Percentiles rank a stretch among this genome's conserved stretches.
Evolutionary conservation across 2,888 invertebrate genomes (phyloP).

Genomic region (Drosophila fungiperda): DNA sequence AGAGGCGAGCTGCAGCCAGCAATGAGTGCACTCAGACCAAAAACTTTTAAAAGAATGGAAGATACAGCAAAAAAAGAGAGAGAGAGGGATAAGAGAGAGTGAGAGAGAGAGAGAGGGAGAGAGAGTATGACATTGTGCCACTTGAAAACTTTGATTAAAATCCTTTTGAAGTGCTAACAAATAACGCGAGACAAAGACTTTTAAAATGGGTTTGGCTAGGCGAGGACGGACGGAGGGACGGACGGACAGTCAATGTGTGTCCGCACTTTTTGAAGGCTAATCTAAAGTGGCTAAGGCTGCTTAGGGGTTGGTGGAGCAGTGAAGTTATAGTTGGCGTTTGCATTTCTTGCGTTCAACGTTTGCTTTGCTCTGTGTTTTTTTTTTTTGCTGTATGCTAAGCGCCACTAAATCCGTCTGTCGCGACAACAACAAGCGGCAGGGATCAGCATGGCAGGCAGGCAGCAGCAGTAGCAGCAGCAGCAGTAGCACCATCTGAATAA

Average conservation of each 20-base stretch:
- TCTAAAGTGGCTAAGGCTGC: conserved; percentile 25
- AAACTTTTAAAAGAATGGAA: conserved; percentile 37
- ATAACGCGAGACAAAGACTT: conserved; percentile 74
- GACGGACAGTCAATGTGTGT: conserved; percentile 61
- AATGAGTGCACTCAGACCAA: conserved; percentile 45
- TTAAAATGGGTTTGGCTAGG: conserved; percentile 5
- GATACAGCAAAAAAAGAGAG: neutral
- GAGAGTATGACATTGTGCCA: conserved; percentile 50
- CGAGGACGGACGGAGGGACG: neutral
- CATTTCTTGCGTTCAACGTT: conserved; percentile 49
- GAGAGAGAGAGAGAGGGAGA: neutral
- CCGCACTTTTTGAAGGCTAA: conserved; percentile 66
- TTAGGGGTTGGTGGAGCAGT: neutral
- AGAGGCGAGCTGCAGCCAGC: conserved; percentile 3
- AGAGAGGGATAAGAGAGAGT: neutral
- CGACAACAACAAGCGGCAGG: conserved; percentile 52
- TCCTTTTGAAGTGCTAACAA: conserved; percentile 79
- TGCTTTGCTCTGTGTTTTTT: conserved; percentile 37
- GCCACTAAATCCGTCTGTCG: conserved; percentile 71
- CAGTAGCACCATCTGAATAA: conserved; percentile 32
- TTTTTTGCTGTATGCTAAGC: conserved; percentile 60
- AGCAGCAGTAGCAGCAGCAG: conserved; percentile 14
- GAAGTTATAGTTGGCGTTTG: conserved; percentile 48
- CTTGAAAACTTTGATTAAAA: conserved; percentile 79
- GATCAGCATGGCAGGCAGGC: conserved; percentile 22